Conservation (phyloP, 2,888 invertebrate species). For the Capitulum mitella region DNA sequence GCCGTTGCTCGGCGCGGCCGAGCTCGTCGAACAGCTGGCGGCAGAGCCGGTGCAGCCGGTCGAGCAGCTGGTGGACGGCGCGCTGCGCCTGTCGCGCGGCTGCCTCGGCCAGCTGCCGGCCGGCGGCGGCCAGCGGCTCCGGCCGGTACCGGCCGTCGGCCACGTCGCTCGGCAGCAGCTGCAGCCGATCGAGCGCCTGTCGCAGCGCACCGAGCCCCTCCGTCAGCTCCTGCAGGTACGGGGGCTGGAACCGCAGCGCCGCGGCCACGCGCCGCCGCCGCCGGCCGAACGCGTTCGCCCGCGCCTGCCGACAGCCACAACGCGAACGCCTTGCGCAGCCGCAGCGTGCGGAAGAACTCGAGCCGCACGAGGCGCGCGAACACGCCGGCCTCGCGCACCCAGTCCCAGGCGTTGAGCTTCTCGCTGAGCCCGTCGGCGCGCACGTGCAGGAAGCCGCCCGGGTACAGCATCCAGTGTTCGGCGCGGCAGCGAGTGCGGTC, state of each 20-base stretch:
- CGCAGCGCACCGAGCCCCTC: neutral
- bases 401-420: neutral
- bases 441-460: neutral
- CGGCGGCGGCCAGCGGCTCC: neutral
- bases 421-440: neutral
- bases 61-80: neutral
- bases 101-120: neutral
- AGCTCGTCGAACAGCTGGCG: neutral
- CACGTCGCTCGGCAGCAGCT: neutral
- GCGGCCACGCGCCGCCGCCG: neutral
- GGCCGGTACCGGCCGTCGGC: neutral
- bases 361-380: neutral
- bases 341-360: neutral
- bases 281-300: neutral
- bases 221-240: neutral
- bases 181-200: neutral
- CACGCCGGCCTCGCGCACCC: neutral
- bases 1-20: neutral
- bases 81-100: neutral
- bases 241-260: neutral
- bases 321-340: neutral
- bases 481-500: neutral
- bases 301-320: neutral
- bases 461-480: slow-evolving; percentile 14
- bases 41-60: neutral